Evolutionary conservation across 1,140 invertebrate species (phyloP).

Genomic region (Hestina assimilis): DNA sequence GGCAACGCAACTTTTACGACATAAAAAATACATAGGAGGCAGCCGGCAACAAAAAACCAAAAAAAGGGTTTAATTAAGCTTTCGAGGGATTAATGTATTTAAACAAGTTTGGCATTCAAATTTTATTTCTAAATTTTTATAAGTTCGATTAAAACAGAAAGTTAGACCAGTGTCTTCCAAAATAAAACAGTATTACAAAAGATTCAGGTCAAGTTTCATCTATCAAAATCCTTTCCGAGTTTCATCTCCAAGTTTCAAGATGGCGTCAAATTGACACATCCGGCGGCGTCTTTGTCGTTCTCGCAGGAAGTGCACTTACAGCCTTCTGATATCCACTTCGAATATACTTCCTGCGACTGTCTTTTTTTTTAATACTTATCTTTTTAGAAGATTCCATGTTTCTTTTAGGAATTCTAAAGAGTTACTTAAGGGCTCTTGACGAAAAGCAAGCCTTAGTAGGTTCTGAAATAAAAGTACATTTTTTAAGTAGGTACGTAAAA

Average conservation of each 20-base stretch:
- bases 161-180: too few species aligned
- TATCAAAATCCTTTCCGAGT: slow-evolving; percentile 12
- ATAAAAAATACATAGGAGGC: too few species aligned
- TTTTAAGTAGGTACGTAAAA: too few species aligned
- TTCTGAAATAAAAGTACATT: not conserved
- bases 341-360: slow-evolving; percentile 4
- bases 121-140: too few species aligned
- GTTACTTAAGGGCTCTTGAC: not conserved
- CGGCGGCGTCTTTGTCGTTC: slow-evolving; percentile 18
- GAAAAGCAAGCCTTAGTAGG: not conserved
- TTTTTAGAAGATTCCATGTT: not conserved
- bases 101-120: too few species aligned
- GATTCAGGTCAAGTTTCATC: slow-evolving; percentile 35
- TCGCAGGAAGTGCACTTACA: slow-evolving; percentile 26
- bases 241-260: slow-evolving; percentile 29
- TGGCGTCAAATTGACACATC: slow-evolving; percentile 44
- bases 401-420: not conserved
- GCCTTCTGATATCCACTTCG: slow-evolving; percentile 14
- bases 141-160: too few species aligned
- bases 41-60: too few species aligned
- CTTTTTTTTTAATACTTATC: not conserved
- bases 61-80: too few species aligned
- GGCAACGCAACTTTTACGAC: too few species aligned
- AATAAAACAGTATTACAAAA: not conserved
- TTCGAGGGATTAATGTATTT: too few species aligned